Percentiles rank a stretch among this genome's conserved stretches.
Conservation (phyloP, 2,797 vertebrate genomes). For the Antennarius maculatus region DNA sequence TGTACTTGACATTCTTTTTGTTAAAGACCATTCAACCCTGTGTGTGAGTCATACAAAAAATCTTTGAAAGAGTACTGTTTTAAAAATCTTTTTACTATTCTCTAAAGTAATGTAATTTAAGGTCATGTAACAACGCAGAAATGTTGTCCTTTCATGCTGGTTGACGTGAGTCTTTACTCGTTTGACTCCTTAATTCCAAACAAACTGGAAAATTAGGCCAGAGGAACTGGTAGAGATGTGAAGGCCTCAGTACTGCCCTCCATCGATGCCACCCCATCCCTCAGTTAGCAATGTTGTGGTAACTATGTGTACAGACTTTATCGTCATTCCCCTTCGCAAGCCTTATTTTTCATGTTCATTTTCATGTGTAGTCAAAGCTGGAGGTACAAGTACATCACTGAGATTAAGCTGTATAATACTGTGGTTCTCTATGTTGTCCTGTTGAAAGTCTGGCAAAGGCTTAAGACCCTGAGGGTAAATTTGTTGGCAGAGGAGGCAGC, state of each 20-base stretch:
- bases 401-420: conserved; percentile 18
- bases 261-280: too few relatives aligned
- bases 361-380: conserved; percentile 15
- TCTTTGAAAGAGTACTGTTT: conserved; percentile 43
- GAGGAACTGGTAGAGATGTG: conserved; percentile 7
- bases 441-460: conserved; percentile 36
- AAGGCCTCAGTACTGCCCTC: background rate
- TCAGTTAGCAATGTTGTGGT: background rate
- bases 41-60: conserved; percentile 64
- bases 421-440: conserved; percentile 17
- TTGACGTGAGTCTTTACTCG: conserved; percentile 35
- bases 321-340: conserved; percentile 17
- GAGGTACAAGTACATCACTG: conserved; percentile 22
- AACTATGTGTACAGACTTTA: conserved; percentile 14
- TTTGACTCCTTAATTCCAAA: conserved; percentile 8
- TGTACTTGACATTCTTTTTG: conserved; percentile 66
- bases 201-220: conserved; percentile 29
- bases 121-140: conserved; percentile 39
- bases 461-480: conserved; percentile 64
- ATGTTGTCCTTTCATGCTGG: conserved; percentile 55
- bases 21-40: conserved; percentile 68
- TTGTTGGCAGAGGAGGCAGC: conserved; percentile 50
- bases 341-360: conserved; percentile 38
- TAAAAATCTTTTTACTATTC: conserved; percentile 19
- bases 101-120: conserved; percentile 67